A percentile compares a stretch with the other conserved stretches of the same genome.
phyloP scores from a whole-genome alignment of 92 coral and sea anemone species.

The Parazoanthus atlanticus region DNA sequence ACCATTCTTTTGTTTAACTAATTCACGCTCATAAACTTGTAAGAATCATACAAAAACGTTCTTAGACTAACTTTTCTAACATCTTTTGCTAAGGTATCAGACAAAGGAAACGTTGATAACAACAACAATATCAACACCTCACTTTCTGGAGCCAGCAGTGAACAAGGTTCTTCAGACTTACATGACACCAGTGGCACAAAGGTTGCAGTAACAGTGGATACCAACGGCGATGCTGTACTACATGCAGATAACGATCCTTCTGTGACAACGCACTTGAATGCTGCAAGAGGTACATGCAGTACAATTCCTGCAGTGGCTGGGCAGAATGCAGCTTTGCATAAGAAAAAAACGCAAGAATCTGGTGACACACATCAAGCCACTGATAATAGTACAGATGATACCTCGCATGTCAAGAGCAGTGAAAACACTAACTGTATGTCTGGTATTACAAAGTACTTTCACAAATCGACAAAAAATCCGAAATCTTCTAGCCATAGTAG shows the following conservation, averaged over 20 bases:
- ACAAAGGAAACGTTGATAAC: not conserved
- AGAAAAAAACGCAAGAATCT: not conserved
- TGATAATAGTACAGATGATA: not conserved
- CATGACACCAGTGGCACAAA: not conserved
- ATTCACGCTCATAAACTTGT: not conserved
- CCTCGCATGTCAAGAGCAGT: not conserved
- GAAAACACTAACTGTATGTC: constrained; percentile 54
- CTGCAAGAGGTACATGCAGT: not conserved
- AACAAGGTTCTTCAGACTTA: not conserved
- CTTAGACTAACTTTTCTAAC: not conserved
- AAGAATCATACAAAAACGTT: not conserved
- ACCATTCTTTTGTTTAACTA: not conserved
- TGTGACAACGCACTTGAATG: not conserved
- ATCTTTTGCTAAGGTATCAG: constrained; percentile 16
- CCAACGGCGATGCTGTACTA: not conserved
- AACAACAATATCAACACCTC: not conserved
- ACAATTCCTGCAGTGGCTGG: not conserved
- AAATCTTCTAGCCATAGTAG: not conserved
- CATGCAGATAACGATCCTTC: not conserved
- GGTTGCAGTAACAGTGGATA: not conserved
- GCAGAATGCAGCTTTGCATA: not conserved
- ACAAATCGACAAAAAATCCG: constrained; percentile 48
- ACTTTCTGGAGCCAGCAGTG: not conserved
- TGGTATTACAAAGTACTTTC: constrained; percentile 75
- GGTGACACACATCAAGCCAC: not conserved